Percentiles rank a stretch among this genome's conserved stretches.
Evolutionary conservation across 2,113 vertebrate species (phyloP).

Genomic region (Zosterops pallidus): DNA sequence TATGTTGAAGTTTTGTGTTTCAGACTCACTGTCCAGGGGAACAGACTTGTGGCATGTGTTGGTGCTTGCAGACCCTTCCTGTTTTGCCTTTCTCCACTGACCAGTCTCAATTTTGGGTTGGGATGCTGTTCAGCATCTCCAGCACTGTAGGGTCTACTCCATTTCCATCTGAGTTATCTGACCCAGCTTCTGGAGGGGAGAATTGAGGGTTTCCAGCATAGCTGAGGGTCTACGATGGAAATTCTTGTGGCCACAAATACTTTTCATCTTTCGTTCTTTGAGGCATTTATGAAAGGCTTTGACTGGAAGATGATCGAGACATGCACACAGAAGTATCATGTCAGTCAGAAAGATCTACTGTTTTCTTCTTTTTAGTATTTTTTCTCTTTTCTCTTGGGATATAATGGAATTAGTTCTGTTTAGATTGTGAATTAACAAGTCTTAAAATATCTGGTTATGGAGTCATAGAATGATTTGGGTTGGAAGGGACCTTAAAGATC

Average conservation of each 20-base stretch:
- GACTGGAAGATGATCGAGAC: background rate
- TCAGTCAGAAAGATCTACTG: background rate
- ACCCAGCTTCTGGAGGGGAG: background rate
- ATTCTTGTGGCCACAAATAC: background rate
- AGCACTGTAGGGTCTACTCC: background rate
- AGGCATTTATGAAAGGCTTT: background rate
- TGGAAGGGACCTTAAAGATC: background rate
- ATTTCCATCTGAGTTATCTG: background rate
- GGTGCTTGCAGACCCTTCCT: background rate
- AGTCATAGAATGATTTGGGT: background rate
- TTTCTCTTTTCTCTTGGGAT: background rate
- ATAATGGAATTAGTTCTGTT: background rate
- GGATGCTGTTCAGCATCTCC: background rate
- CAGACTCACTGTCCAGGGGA: background rate
- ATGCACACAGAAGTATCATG: fast-evolving
- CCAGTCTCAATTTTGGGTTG: background rate
- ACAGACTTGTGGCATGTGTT: background rate
- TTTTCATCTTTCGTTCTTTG: background rate
- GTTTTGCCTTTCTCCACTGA: background rate
- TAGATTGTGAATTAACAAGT: background rate
- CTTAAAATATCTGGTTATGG: background rate
- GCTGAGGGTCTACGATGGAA: background rate
- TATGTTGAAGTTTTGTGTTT: background rate
- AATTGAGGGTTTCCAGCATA: background rate
- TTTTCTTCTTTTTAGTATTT: background rate